Evolutionary conservation across 2,888 invertebrate genomes (phyloP).

Genomic region (Tetranychus truncatus): DNA sequence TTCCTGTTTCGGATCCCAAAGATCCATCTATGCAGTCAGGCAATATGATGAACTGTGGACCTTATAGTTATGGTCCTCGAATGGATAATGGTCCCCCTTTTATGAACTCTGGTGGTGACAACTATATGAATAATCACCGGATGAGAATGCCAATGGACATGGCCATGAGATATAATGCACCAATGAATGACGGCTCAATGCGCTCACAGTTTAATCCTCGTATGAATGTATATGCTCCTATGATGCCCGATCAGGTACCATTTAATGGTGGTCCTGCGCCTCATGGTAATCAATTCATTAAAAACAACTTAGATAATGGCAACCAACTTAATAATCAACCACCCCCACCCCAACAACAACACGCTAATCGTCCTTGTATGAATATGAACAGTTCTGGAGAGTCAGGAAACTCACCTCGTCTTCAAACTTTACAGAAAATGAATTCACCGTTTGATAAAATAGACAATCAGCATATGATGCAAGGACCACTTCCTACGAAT

Average conservation of each 20-base stretch:
- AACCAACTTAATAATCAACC: background rate
- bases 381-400: background rate
- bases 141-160: slow-evolving; percentile 8
- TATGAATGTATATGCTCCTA: background rate
- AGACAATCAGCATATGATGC: too few relatives aligned
- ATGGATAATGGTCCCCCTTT: slow-evolving; percentile 9
- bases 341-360: background rate
- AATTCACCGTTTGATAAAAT: slow-evolving; percentile 25
- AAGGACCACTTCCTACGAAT: slow-evolving; percentile 12
- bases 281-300: background rate
- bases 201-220: slow-evolving; percentile 6
- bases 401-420: slow-evolving; percentile 24
- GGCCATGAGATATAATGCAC: slow-evolving; percentile 9
- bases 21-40: background rate
- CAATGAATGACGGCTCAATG: background rate
- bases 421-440: slow-evolving; percentile 28
- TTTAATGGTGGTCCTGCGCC: slow-evolving; percentile 4
- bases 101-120: background rate
- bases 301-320: background rate
- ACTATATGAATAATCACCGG: slow-evolving; percentile 1
- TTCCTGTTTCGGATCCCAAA: background rate
- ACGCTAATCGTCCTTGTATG: background rate
- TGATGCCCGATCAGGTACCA: background rate
- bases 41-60: background rate
- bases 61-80: background rate